Evolutionary conservation across 1,140 invertebrate species (phyloP).

Genomic region (Drosophila ironensis): DNA sequence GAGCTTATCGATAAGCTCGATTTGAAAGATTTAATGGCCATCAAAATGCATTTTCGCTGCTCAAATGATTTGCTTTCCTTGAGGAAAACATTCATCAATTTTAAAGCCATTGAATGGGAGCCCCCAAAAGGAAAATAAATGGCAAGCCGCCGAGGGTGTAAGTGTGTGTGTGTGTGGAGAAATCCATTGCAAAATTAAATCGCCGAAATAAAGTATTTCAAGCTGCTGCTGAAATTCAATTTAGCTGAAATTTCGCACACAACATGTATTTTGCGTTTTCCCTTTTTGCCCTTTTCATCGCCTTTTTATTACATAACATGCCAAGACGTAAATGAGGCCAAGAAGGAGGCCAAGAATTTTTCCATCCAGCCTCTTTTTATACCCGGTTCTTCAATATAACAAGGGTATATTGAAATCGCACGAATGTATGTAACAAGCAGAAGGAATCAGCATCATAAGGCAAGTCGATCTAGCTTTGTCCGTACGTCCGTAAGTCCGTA

Average conservation of each 20-base stretch:
- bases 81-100: slow-evolving; percentile 61
- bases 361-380: no score
- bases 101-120: slow-evolving; percentile 49
- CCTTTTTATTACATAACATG: slow-evolving; percentile 59
- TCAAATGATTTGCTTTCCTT: slow-evolving; percentile 22
- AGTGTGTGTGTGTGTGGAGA: neutral
- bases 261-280: slow-evolving; percentile 1
- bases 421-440: no score
- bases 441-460: no score
- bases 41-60: slow-evolving; percentile 60
- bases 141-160: no score
- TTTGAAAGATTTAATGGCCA: slow-evolving; percentile 60
- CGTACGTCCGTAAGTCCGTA: no score
- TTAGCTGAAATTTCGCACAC: slow-evolving; percentile 57
- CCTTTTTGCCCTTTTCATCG: slow-evolving; percentile 1
- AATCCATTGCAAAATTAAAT: slow-evolving; percentile 42
- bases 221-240: slow-evolving; percentile 33
- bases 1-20: slow-evolving; percentile 55
- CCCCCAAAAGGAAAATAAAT: no score
- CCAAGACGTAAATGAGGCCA: slow-evolving; percentile 35
- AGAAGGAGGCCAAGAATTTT: slow-evolving; percentile 40
- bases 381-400: no score
- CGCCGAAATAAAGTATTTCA: slow-evolving; percentile 13
- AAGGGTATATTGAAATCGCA: no score
- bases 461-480: no score